Evolutionary conservation across 2,888 invertebrate genomes (phyloP).

Genomic region (Acanthosepion pharaonis): DNA sequence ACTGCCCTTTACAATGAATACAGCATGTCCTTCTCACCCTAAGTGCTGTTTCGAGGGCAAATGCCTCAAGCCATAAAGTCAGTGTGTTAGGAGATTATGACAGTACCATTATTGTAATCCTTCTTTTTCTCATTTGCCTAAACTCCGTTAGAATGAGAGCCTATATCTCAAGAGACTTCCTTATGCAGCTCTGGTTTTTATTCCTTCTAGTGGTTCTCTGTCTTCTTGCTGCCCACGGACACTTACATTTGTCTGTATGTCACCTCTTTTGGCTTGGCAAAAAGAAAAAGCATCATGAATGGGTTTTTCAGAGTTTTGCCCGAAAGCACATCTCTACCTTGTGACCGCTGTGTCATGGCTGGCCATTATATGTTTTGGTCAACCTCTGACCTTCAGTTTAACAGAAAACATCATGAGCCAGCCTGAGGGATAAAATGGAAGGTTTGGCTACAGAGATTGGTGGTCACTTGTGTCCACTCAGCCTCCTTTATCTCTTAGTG

Average conservation of each 20-base stretch:
- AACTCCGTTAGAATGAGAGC: neutral
- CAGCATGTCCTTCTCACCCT: neutral
- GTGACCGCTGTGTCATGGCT: neutral
- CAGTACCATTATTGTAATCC: constrained; percentile 20
- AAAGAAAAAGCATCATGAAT: neutral
- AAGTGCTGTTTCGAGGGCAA: neutral
- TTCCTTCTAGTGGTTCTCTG: neutral
- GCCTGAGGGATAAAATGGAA: neutral
- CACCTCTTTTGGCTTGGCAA: constrained; percentile 2
- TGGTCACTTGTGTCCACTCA: constrained; percentile 33
- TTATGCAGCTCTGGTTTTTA: neutral
- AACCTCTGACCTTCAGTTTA: neutral
- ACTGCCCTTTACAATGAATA: neutral
- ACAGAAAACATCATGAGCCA: neutral
- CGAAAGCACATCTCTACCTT: constrained; percentile 4
- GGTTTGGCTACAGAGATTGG: neutral
- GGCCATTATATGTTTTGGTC: neutral
- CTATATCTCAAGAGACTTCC: neutral
- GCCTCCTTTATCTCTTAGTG: neutral
- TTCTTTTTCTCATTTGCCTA: neutral
- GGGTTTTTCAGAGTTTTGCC: neutral
- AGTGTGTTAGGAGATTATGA: neutral
- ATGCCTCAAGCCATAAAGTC: neutral
- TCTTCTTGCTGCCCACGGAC: neutral
- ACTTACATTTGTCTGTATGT: neutral